A percentile compares a stretch with the other conserved stretches of the same genome.
Evolutionary conservation across 2,113 vertebrate species (phyloP).

Genomic region (Tonatia bakeri): DNA sequence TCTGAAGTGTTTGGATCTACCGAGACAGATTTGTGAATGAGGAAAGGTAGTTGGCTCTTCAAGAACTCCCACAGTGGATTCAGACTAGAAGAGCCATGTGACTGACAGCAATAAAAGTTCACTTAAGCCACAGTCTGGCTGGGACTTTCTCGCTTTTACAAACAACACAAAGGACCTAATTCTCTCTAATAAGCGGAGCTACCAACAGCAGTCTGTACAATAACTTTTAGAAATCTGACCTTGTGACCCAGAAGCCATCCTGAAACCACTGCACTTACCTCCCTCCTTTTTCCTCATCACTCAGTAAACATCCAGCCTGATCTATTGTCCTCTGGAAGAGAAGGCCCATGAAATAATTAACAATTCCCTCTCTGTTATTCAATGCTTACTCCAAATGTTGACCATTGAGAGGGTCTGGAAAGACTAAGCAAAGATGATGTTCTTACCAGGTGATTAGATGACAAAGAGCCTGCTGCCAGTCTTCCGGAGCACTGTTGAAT

Average conservation of each 20-base stretch:
- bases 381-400: constrained; percentile 58
- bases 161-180: constrained; percentile 72
- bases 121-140: constrained; percentile 63
- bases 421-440: constrained; percentile 61
- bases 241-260: constrained; percentile 68
- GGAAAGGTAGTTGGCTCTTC: constrained; percentile 53
- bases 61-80: constrained; percentile 56
- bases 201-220: constrained; percentile 56
- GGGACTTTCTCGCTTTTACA: constrained; percentile 64
- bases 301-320: constrained; percentile 64
- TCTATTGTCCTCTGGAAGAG: constrained; percentile 61
- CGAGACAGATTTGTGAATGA: constrained; percentile 44
- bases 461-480: constrained; percentile 53
- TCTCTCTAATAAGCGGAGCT: constrained; percentile 70
- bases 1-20: constrained; percentile 58
- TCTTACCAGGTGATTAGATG: constrained; percentile 71
- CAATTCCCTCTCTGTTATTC: constrained; percentile 52
- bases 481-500: constrained; percentile 55
- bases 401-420: constrained; percentile 57
- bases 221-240: constrained; percentile 73
- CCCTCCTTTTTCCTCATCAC: constrained; percentile 27
- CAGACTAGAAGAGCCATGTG: constrained; percentile 54
- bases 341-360: constrained; percentile 68
- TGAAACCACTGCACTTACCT: constrained; percentile 36
- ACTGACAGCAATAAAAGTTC: constrained; percentile 71